Conservation (phyloP, 2,113 vertebrate species). For the Plectropomus leopardus region DNA sequence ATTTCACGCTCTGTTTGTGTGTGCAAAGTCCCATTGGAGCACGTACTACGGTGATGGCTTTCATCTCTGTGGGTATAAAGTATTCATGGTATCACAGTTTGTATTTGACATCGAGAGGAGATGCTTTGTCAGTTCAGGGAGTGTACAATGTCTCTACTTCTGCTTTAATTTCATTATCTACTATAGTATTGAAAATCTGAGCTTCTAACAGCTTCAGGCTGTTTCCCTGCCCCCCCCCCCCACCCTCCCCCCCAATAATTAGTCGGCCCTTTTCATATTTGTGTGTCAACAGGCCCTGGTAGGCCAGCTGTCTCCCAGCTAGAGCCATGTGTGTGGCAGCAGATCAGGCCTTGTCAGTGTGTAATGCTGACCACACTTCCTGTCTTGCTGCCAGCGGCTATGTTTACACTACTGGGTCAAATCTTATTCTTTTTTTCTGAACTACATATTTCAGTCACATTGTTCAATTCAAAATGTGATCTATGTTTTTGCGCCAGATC, state of each 20-base stretch:
- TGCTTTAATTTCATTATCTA: conserved; percentile 7
- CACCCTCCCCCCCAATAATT: conserved; percentile 76
- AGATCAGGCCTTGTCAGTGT: conserved; percentile 77
- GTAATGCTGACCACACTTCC: conserved; percentile 75
- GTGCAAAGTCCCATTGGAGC: conserved; percentile 10
- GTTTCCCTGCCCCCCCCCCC: conserved; percentile 15
- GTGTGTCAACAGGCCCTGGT: conserved; percentile 79
- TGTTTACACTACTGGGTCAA: conserved; percentile 52
- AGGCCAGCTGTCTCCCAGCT: conserved; percentile 83
- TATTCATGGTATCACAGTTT: conserved; percentile 24
- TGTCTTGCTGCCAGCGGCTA: conserved; percentile 75
- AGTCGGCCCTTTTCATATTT: conserved; percentile 83
- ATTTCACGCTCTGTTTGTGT: background rate
- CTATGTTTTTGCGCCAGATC: background rate
- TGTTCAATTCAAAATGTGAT: background rate
- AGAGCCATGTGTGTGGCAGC: conserved; percentile 81
- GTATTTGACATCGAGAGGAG: background rate
- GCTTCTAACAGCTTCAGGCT: conserved; percentile 29
- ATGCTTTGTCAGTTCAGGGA: background rate
- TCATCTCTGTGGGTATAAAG: conserved; percentile 18
- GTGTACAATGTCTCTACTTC: background rate
- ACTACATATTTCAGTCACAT: background rate
- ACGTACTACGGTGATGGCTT: background rate
- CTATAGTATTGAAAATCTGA: conserved; percentile 28
- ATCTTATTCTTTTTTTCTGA: background rate